phyloP scores from a whole-genome alignment of 2,797 vertebrate species.

The Gadopsis marmoratus region DNA sequence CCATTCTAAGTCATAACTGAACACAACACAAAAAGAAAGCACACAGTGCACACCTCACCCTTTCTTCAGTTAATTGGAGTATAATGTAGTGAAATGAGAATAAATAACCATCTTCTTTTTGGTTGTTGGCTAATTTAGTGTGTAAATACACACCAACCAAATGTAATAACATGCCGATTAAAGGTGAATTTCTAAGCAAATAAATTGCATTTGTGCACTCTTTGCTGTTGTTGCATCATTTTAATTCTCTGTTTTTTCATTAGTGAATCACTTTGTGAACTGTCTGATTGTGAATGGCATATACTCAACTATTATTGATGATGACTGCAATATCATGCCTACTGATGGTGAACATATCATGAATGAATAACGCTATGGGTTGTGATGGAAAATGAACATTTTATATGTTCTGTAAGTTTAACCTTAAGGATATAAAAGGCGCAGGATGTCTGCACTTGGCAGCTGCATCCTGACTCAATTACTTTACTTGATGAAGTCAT shows the following conservation, averaged over 20 bases:
- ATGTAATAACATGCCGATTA: neutral
- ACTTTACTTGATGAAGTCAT: too few species aligned
- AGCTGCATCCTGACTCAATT: too few species aligned
- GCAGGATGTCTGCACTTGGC: too few species aligned
- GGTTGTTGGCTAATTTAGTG: too few species aligned
- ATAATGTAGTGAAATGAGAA: neutral
- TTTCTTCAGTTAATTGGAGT: neutral
- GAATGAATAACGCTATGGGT: neutral
- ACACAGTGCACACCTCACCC: neutral
- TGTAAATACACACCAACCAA: neutral
- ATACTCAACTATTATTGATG: neutral
- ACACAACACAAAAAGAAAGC: neutral
- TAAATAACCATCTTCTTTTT: neutral
- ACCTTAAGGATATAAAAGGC: too few species aligned
- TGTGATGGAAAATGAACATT: too few species aligned
- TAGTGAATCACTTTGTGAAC: neutral
- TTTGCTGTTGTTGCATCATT: slow-evolving; percentile 21
- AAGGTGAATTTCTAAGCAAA: neutral
- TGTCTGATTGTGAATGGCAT: neutral
- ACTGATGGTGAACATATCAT: neutral
- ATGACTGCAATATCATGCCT: neutral
- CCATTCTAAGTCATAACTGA: too few species aligned
- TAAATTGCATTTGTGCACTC: neutral
- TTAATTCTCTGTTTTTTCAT: neutral
- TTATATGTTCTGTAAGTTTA: too few species aligned